phyloP scores from a whole-genome alignment of 2,113 vertebrate genomes.

The Sylvicapra grimmia region DNA sequence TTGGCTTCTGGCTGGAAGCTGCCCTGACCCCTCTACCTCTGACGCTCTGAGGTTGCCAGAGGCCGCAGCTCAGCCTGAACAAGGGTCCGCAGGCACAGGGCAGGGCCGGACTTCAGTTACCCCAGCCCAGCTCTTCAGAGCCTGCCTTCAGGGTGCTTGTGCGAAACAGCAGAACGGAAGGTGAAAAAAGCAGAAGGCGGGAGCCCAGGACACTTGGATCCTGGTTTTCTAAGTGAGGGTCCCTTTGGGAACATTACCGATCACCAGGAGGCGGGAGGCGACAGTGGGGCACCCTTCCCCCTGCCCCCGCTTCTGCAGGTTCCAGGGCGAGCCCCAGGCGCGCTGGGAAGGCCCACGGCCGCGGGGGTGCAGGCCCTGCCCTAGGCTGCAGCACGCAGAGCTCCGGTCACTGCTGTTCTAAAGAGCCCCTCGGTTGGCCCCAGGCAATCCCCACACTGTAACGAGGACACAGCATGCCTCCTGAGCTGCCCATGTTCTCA shows the following conservation, averaged over 20 bases:
- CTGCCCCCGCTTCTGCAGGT: background rate
- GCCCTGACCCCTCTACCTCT: background rate
- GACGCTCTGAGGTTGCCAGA: background rate
- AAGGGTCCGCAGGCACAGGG: background rate
- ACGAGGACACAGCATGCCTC: background rate
- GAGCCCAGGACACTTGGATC: background rate
- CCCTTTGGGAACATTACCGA: background rate
- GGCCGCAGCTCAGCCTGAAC: background rate
- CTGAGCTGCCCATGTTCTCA: background rate
- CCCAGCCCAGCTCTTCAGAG: background rate
- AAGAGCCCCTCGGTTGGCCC: background rate
- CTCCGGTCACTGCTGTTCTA: background rate
- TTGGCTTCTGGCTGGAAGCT: background rate
- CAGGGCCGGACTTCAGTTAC: fast-evolving
- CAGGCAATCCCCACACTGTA: background rate
- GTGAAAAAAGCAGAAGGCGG: background rate
- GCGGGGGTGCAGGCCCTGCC: background rate
- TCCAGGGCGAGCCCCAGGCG: background rate
- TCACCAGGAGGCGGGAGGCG: background rate
- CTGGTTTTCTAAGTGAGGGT: background rate
- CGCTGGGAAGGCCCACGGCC: background rate
- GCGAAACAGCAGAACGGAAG: background rate
- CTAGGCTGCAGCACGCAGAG: background rate
- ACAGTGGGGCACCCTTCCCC: background rate
- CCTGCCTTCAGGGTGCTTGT: fast-evolving